A percentile compares a stretch with the other conserved stretches of the same genome.
These are phyloP conservation scores for Unio delphinus DNA, from an alignment of 2,888 invertebrate genomes.

Conservation along the genomic window DNA sequence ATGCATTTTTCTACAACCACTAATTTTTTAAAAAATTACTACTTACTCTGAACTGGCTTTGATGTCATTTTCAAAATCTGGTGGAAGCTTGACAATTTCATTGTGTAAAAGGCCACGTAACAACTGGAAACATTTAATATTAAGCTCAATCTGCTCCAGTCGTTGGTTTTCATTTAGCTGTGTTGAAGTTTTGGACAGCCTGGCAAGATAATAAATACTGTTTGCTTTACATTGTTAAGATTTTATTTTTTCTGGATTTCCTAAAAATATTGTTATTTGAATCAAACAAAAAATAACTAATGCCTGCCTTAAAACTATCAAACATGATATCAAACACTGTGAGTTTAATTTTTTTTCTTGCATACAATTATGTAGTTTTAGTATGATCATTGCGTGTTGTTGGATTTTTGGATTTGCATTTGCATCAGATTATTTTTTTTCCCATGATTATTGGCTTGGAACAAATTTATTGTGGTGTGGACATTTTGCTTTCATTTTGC, in stretches of 20 bases:
- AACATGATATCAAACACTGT: too few species aligned
- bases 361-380: too few species aligned
- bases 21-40: too few species aligned
- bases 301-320: neutral
- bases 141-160: slow-evolving; percentile 63
- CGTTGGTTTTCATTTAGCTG: slow-evolving; percentile 62
- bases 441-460: too few species aligned
- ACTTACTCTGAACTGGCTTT: slow-evolving; percentile 31
- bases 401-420: too few species aligned
- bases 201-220: slow-evolving; percentile 23
- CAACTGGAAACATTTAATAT: slow-evolving; percentile 69
- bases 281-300: neutral
- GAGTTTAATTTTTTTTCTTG: too few species aligned
- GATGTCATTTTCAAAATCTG: slow-evolving; percentile 61
- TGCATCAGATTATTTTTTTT: too few species aligned
- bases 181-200: slow-evolving; percentile 60
- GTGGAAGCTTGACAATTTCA: slow-evolving; percentile 66
- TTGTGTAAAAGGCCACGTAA: slow-evolving; percentile 68
- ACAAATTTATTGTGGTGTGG: too few species aligned
- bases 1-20: too few species aligned
- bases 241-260: neutral
- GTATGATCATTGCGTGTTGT: too few species aligned
- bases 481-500: too few species aligned
- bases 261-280: neutral
- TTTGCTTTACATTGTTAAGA: neutral